Percentiles rank a stretch among this genome's conserved stretches.
Conservation (phyloP, 2,113 vertebrate species). For the Onychostoma macrolepis region DNA sequence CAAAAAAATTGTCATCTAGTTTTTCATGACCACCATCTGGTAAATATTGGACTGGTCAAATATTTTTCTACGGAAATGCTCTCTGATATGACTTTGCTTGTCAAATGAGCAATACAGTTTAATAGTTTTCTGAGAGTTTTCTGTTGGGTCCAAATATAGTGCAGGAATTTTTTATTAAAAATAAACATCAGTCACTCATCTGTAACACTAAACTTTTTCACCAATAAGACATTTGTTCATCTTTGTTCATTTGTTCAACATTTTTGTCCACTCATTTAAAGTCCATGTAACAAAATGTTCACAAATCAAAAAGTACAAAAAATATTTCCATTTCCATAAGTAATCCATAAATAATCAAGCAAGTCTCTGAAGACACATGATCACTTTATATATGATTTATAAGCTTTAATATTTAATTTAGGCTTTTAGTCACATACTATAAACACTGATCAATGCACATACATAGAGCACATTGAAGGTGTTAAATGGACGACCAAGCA, state of each 20-base stretch:
- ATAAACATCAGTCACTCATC: not conserved
- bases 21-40: not conserved
- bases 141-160: not conserved
- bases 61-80: not conserved
- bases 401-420: no score
- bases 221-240: not conserved
- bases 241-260: no score
- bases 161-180: no score
- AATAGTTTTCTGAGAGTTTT: not conserved
- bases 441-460: no score
- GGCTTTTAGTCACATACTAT: no score
- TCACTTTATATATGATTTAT: not conserved
- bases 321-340: no score
- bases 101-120: not conserved
- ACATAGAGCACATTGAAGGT: no score
- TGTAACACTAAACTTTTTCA: not conserved
- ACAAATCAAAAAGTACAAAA: not conserved
- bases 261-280: not conserved
- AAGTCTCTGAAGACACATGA: not conserved
- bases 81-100: not conserved
- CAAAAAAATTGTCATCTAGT: not conserved
- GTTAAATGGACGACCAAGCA: no score
- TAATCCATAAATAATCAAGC: not conserved
- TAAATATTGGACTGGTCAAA: not conserved
- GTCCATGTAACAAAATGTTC: not conserved